These are phyloP conservation scores for Polypterus bichir DNA, from an alignment of 2,113 vertebrate genomes.

Conservation along the genomic window DNA sequence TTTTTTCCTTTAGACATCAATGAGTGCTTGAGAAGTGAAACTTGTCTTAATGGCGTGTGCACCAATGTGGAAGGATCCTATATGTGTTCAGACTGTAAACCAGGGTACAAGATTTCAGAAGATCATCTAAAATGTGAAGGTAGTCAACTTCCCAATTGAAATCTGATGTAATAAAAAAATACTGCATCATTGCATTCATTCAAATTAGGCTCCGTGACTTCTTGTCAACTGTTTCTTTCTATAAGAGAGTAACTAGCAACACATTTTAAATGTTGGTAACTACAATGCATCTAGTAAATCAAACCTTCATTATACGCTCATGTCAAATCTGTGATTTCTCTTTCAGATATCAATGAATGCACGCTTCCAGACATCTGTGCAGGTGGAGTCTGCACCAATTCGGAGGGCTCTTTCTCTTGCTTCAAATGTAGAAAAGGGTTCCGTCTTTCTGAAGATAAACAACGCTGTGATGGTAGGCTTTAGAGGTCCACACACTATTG, in stretches of 20 bases:
- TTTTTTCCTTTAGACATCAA: constrained; percentile 55
- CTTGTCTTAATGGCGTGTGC: constrained; percentile 62
- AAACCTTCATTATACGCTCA: no score
- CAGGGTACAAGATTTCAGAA: constrained; percentile 57
- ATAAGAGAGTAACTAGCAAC: no score
- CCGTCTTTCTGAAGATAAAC: constrained; percentile 44
- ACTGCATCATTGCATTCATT: no score
- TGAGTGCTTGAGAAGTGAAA: constrained; percentile 50
- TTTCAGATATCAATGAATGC: constrained; percentile 53
- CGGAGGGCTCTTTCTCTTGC: constrained; percentile 51
- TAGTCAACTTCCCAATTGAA: constrained; percentile 23
- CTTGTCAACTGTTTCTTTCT: no score
- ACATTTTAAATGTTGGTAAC: no score
- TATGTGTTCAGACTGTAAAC: constrained; percentile 57
- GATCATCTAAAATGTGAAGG: constrained; percentile 68
- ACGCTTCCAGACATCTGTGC: constrained; percentile 37
- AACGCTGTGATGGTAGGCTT: constrained; percentile 48
- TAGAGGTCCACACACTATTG: no score
- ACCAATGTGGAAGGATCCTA: constrained; percentile 72
- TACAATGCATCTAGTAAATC: no score
- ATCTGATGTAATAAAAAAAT: no score
- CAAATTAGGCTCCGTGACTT: no score
- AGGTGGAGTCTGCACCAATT: constrained; percentile 54
- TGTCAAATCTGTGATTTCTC: neutral
- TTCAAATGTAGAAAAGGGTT: constrained; percentile 45